A percentile compares a stretch with the other conserved stretches of the same genome.
These are phyloP conservation scores for Bombus huntii DNA, from an alignment of 1,140 invertebrate species.

Conservation along the genomic window DNA sequence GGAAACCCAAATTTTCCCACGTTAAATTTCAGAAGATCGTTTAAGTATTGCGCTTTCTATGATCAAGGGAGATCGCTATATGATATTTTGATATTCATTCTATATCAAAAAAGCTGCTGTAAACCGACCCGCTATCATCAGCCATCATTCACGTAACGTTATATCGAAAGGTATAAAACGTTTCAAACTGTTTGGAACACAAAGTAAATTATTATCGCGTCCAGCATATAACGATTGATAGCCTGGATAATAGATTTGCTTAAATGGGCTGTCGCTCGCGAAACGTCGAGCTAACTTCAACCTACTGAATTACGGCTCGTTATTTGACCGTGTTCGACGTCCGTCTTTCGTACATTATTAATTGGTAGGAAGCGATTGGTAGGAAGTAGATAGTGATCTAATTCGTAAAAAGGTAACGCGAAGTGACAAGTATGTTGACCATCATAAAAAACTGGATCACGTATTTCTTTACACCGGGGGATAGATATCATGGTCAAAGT, in stretches of 20 bases:
- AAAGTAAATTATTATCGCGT: conserved; percentile 28
- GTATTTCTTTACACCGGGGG: conserved; percentile 42
- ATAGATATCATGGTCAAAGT: conserved; percentile 40
- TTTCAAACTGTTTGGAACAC: background rate
- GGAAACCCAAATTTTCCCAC: background rate
- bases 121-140: too few species aligned
- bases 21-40: too few species aligned
- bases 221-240: background rate
- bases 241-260: conserved; percentile 8
- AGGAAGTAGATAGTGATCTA: too few species aligned
- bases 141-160: too few species aligned
- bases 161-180: background rate
- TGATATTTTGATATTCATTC: background rate
- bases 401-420: too few species aligned
- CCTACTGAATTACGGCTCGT: too few species aligned
- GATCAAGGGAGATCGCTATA: background rate
- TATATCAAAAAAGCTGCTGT: background rate
- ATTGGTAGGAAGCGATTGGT: too few species aligned
- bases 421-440: too few species aligned
- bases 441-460: background rate
- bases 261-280: background rate
- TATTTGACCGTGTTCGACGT: too few species aligned
- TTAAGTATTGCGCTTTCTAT: too few species aligned
- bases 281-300: background rate
- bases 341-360: too few species aligned